Evolutionary conservation across 2,888 invertebrate species (phyloP).

Genomic region (Erpobdella octoculata): DNA sequence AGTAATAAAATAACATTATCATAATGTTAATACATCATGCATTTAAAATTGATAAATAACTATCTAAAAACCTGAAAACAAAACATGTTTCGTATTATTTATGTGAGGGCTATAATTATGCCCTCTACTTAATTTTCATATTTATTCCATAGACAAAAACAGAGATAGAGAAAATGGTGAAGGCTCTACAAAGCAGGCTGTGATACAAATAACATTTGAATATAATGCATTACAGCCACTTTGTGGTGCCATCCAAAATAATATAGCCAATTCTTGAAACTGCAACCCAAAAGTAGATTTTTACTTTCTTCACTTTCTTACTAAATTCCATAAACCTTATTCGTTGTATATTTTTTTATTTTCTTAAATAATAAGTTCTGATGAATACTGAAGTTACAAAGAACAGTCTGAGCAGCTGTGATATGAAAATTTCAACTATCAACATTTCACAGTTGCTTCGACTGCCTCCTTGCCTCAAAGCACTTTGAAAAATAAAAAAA

Average conservation of each 20-base stretch:
- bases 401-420: conserved; percentile 27
- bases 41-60: no score
- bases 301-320: no score
- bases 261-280: not conserved
- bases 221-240: conserved; percentile 28
- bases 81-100: no score
- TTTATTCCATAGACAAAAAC: no score
- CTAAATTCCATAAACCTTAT: no score
- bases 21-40: no score
- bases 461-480: conserved; percentile 12
- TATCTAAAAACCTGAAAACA: no score
- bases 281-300: not conserved
- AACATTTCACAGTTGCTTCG: conserved; percentile 15
- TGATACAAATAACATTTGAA: conserved; percentile 20
- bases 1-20: no score
- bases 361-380: no score
- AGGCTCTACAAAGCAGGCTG: conserved; percentile 29
- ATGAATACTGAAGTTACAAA: not conserved
- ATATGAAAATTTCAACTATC: not conserved
- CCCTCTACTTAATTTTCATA: no score
- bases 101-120: no score
- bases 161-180: not conserved
- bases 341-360: no score
- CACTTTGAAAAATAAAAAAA: not conserved
- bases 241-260: conserved; percentile 22